Evolutionary conservation across 2,113 vertebrate genomes (phyloP).

Genomic region (Papio anubis): DNA sequence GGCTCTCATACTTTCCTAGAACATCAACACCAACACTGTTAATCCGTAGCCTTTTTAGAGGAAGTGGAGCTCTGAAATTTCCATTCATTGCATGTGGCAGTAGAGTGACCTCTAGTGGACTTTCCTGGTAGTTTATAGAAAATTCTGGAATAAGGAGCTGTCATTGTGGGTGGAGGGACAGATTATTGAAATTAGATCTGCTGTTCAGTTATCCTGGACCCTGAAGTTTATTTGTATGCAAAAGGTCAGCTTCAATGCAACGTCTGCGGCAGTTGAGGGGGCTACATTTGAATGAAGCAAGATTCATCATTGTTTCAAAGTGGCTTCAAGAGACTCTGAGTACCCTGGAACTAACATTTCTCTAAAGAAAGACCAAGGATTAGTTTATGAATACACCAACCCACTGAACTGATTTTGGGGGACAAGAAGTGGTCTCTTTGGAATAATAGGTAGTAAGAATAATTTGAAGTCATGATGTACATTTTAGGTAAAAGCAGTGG

Average conservation of each 20-base stretch:
- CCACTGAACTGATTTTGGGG: background rate
- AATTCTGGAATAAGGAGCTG: constrained; percentile 19
- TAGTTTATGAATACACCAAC: background rate
- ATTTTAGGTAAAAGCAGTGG: background rate
- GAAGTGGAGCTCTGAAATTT: background rate
- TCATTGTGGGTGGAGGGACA: background rate
- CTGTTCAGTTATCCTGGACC: background rate
- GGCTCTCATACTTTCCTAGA: background rate
- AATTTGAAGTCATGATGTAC: background rate
- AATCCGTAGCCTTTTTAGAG: background rate
- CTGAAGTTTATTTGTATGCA: background rate
- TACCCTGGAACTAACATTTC: background rate
- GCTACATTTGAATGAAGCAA: background rate
- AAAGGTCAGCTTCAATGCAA: background rate
- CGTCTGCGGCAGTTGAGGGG: background rate
- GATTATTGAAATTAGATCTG: background rate
- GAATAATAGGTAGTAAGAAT: background rate
- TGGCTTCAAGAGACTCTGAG: background rate
- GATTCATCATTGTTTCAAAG: background rate
- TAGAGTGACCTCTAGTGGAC: constrained; percentile 64
- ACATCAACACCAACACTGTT: background rate
- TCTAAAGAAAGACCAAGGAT: background rate
- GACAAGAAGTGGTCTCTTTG: background rate
- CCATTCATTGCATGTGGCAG: background rate
- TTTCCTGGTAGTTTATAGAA: constrained; percentile 17